These are phyloP conservation scores for Schlechtendalia chinensis DNA, from an alignment of 1,140 invertebrate genomes.

Conservation along the genomic window DNA sequence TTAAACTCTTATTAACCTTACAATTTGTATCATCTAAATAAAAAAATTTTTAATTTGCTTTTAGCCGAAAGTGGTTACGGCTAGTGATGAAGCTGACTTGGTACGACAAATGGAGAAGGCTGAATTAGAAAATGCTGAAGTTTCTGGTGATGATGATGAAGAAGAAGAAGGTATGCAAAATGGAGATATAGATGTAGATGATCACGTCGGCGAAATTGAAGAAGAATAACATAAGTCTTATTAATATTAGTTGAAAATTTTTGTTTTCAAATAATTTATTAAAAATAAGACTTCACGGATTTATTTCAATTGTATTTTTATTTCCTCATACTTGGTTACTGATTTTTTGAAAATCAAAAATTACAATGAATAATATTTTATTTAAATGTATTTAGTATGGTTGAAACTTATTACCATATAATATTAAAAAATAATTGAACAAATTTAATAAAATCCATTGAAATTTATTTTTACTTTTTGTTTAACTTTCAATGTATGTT, in stretches of 20 bases:
- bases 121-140: constrained; percentile 91
- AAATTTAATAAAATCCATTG: neutral
- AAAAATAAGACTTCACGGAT: constrained; percentile 30
- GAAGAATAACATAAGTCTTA: constrained; percentile 40
- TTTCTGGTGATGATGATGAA: constrained; percentile 84
- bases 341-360: neutral
- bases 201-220: constrained; percentile 53
- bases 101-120: constrained; percentile 89
- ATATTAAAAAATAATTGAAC: neutral
- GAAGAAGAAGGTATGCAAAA: constrained; percentile 67
- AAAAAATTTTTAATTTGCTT: constrained; percentile 23
- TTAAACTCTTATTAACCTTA: no score
- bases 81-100: constrained; percentile 93
- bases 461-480: neutral
- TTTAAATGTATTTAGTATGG: neutral
- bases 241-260: constrained; percentile 12
- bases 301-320: constrained; percentile 27
- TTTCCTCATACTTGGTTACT: neutral
- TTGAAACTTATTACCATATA: neutral
- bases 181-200: constrained; percentile 58
- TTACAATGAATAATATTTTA: neutral
- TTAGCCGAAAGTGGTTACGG: constrained; percentile 96
- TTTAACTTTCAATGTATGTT: neutral
- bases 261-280: constrained; percentile 30
- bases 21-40: no score